Evolutionary conservation across 2,113 vertebrate genomes (phyloP), one percentile per base, ranked within the genome.

Genomic region (Aplodontia rufa): DNA sequence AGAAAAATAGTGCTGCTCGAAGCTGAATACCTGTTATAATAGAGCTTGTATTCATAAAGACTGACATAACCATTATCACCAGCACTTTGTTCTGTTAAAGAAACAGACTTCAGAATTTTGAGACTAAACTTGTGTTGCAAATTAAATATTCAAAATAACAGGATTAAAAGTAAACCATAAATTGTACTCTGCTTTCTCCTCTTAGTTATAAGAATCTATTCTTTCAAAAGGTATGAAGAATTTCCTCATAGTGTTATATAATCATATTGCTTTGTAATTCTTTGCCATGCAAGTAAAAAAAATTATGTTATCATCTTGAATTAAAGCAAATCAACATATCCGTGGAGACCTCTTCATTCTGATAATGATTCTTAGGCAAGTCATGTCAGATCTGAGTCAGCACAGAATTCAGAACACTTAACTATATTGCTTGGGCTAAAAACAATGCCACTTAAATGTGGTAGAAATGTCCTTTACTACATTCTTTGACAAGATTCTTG

Each of bases 21-120:
- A 96, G 86, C 82, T n/a, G 89, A 97, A 83, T 91, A 86, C 90
- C 94, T 94, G 68, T 83, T 89, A 86, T 47, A 87, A 89, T 7
- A 84, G 74, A 91, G 64, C 55, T 96, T 88, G 83, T 93, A 76
- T 93, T 86, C 91, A 89, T 83, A 66, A 95, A 94, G 75, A 79
- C 89, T 66, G 83, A 89, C 86, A 93, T 82, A 66, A 24, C 82
- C 62, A 93, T 95, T 91, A 91, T 40, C 88, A 95, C 11, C 10
- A 79, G 68, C 75, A 76, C 13, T 83, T 87, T 42, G 74, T 82
- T 96, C 91, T 91, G 40, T 80, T 94, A 75, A 91, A 95, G 87
- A 86, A 91, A 88, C 13, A 88, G 72, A 96, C 66, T 91, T 94
- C 22, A 78, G 28, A 76, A 74, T 76, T 60, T 60, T 32, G 49